A percentile compares a stretch with the other conserved stretches of the same genome.
Evolutionary conservation across 2,888 invertebrate genomes (phyloP).

Genomic region (Callyntrura sp.): DNA sequence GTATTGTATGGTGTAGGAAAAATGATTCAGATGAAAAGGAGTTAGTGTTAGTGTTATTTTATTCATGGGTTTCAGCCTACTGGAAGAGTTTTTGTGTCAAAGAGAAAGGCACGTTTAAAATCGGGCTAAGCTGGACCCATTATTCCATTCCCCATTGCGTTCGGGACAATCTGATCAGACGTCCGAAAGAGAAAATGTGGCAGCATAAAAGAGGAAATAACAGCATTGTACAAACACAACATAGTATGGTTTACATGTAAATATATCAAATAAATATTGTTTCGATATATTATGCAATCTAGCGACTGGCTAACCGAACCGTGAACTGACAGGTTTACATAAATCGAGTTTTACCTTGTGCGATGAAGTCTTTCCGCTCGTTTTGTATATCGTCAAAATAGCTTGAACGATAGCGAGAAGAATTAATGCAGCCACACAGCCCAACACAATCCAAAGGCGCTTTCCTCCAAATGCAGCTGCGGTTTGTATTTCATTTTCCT

Average conservation of each 20-base stretch:
- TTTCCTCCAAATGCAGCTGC: constrained; percentile 77
- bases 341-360: constrained; percentile 88
- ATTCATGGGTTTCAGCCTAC: constrained; percentile 21
- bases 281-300: background rate
- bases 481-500: constrained; percentile 64
- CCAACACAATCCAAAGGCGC: constrained; percentile 92
- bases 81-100: constrained; percentile 32
- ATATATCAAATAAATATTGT: background rate
- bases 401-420: constrained; percentile 94
- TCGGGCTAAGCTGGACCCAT: constrained; percentile 54
- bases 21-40: background rate
- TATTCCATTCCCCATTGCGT: constrained; percentile 68
- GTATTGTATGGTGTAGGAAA: background rate
- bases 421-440: constrained; percentile 92
- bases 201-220: constrained; percentile 62
- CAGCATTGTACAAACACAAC: constrained; percentile 39
- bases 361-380: constrained; percentile 87
- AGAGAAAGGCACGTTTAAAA: constrained; percentile 44
- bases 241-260: background rate
- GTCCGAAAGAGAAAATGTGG: constrained; percentile 54
- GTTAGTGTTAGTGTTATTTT: background rate
- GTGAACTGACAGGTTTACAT: background rate
- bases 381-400: constrained; percentile 92
- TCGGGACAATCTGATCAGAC: constrained; percentile 75
- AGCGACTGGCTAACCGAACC: background rate